These are phyloP conservation scores for Scopus umbretta DNA, from an alignment of 2,113 vertebrate genomes.

Conservation along the genomic window DNA sequence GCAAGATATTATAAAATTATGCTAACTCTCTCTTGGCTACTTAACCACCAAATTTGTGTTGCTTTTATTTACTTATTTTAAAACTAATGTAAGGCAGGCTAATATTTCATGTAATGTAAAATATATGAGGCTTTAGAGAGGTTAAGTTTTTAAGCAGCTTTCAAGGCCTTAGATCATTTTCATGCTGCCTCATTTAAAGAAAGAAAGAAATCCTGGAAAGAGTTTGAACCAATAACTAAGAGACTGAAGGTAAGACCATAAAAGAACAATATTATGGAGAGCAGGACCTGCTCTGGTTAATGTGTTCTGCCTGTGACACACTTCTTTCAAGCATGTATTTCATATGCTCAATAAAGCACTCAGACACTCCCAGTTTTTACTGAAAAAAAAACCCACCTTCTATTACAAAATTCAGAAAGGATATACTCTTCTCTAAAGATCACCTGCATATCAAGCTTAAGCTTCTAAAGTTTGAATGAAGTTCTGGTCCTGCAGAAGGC, in stretches of 20 bases:
- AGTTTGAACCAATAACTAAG: background rate
- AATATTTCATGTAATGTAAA: background rate
- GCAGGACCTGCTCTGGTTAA: background rate
- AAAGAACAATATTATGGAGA: background rate
- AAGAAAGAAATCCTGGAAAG: background rate
- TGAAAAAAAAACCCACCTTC: background rate
- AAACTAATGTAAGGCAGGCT: background rate
- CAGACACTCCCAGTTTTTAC: background rate
- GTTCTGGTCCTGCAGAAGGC: background rate
- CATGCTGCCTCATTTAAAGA: background rate
- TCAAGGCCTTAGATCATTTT: background rate
- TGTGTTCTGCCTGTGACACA: background rate
- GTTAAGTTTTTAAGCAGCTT: background rate
- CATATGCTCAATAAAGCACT: background rate
- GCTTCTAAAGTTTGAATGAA: background rate
- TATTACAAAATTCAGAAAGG: background rate
- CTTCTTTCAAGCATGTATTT: background rate
- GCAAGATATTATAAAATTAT: background rate
- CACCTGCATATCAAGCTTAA: accelerated
- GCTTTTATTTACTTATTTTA: background rate
- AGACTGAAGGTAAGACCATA: background rate
- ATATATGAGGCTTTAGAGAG: background rate
- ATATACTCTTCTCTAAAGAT: background rate
- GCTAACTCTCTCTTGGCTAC: background rate
- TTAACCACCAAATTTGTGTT: background rate